Conservation (phyloP, 2,113 vertebrate species). For the Leucoraja erinaceus region DNA sequence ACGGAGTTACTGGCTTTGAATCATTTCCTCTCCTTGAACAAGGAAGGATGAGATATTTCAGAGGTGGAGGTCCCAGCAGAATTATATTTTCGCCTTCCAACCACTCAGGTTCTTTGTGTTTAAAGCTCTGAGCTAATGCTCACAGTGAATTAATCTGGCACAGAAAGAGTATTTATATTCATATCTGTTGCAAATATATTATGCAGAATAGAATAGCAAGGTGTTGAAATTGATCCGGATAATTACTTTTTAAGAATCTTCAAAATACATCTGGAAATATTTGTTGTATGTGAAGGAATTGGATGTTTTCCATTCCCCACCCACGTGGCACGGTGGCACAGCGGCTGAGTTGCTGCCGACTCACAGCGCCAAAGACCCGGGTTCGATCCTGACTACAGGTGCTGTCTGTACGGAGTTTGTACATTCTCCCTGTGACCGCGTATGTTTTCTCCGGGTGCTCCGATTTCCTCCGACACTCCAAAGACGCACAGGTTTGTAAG, state of each 20-base stretch:
- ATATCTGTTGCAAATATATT: background rate
- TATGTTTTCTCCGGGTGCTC: no score
- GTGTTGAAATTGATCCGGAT: background rate
- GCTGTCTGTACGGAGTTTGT: no score
- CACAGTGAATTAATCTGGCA: background rate
- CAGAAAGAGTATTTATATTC: background rate
- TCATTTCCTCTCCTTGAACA: background rate
- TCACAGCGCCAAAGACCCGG: no score
- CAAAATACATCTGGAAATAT: background rate
- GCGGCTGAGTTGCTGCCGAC: no score
- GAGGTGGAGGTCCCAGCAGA: background rate
- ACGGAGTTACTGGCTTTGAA: background rate
- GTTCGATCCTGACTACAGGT: no score
- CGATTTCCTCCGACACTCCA: no score
- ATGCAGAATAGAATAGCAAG: background rate
- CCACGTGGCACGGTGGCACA: no score
- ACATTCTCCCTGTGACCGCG: no score
- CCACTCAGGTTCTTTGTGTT: background rate
- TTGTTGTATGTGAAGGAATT: background rate
- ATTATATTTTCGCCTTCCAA: background rate
- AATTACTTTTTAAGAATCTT: background rate
- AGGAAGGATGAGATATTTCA: background rate
- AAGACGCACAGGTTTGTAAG: no score
- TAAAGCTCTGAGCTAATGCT: background rate
- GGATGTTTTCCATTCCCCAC: background rate